phyloP scores from a whole-genome alignment of 2,113 vertebrate genomes.

The Muntiacus reevesi region DNA sequence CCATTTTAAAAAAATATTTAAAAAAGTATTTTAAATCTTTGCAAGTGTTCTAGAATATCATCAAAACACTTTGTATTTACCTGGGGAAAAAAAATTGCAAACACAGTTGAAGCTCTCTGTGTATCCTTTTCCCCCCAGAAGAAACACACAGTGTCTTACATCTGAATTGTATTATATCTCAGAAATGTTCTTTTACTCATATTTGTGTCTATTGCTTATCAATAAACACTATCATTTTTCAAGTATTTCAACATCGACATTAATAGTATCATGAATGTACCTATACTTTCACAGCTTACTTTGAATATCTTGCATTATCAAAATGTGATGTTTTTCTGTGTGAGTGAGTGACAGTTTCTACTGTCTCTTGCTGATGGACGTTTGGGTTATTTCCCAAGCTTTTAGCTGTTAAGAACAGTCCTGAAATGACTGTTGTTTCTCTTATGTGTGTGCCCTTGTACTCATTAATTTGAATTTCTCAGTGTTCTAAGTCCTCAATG shows the following conservation, averaged over 20 bases:
- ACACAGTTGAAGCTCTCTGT: background rate
- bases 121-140: background rate
- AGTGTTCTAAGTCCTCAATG: rapidly evolving
- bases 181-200: background rate
- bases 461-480: background rate
- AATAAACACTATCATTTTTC: background rate
- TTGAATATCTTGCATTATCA: background rate
- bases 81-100: background rate
- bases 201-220: background rate
- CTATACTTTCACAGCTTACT: background rate
- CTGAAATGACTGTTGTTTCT: background rate
- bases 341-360: background rate
- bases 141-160: background rate
- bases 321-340: background rate
- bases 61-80: background rate
- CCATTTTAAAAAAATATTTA: background rate
- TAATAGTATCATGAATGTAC: background rate
- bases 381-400: background rate
- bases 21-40: background rate
- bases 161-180: background rate
- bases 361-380: background rate
- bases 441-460: background rate
- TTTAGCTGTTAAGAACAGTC: background rate
- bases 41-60: background rate
- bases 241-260: background rate